phyloP scores from a whole-genome alignment of 2,888 invertebrate species.

The Plagodis pulveraria region DNA sequence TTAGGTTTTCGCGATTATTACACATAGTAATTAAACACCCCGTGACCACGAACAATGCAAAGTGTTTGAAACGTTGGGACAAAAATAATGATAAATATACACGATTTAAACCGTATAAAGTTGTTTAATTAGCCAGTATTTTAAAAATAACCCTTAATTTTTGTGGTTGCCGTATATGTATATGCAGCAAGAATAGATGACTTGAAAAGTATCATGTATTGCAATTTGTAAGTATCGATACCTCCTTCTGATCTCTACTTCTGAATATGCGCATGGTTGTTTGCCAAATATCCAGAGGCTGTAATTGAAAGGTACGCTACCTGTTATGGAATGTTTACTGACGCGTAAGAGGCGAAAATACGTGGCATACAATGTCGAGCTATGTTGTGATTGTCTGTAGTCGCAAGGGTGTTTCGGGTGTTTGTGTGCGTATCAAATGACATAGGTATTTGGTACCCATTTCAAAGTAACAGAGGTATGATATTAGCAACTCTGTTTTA shows the following conservation, averaged over 20 bases:
- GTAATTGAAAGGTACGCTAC: slow-evolving; percentile 29
- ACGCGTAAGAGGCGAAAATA: slow-evolving; percentile 18
- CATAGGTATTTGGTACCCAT: background rate
- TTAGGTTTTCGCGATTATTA: too few species aligned
- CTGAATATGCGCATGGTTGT: slow-evolving; percentile 21
- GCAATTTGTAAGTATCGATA: slow-evolving; percentile 7
- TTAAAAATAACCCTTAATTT: too few species aligned
- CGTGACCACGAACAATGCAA: too few species aligned
- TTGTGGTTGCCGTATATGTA: too few species aligned
- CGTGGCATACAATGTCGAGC: slow-evolving; percentile 10
- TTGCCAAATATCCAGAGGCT: slow-evolving; percentile 23
- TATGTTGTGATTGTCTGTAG: slow-evolving; percentile 9
- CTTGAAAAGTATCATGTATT: too few species aligned
- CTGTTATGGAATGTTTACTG: slow-evolving; percentile 26
- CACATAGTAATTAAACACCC: too few species aligned
- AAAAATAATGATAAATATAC: too few species aligned
- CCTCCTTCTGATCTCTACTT: slow-evolving; percentile 6
- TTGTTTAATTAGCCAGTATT: too few species aligned
- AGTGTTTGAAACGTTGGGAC: too few species aligned
- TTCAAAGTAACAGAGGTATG: background rate
- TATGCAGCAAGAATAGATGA: too few species aligned
- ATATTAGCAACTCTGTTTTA: background rate
- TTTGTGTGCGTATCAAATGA: background rate
- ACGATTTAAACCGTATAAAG: too few species aligned
- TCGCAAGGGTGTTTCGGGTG: background rate